These are phyloP conservation scores for Haemorhous mexicanus DNA, from an alignment of 2,113 vertebrate genomes.

Conservation along the genomic window DNA sequence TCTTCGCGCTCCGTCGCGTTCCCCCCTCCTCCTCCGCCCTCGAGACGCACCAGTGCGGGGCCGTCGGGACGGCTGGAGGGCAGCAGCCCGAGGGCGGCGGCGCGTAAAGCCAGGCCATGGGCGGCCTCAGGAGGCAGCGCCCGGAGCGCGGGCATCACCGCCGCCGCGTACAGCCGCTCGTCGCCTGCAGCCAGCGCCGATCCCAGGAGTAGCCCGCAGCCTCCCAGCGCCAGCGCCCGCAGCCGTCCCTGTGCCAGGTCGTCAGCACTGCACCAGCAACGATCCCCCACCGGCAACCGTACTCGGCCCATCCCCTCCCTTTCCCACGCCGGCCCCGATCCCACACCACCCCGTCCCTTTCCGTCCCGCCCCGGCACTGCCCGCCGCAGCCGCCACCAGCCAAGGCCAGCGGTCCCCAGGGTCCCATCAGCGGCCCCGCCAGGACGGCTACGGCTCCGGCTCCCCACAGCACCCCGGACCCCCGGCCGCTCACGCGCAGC, in stretches of 20 bases:
- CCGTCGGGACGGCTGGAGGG: neutral
- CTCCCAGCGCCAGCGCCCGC: neutral
- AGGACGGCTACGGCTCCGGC: neutral
- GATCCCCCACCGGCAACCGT: neutral
- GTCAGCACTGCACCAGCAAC: neutral
- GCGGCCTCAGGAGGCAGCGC: neutral
- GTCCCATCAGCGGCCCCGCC: neutral
- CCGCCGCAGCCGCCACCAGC: neutral
- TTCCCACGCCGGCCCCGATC: too few species aligned
- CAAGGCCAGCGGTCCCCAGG: neutral
- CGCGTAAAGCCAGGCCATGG: constrained; percentile 10
- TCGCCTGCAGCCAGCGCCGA: neutral
- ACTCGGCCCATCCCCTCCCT: too few species aligned
- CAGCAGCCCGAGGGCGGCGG: neutral
- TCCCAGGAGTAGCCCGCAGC: neutral
- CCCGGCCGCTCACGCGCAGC: neutral
- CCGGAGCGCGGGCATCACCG: neutral
- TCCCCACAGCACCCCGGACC: neutral
- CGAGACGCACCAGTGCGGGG: neutral
- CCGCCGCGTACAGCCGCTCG: neutral
- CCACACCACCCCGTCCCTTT: neutral
- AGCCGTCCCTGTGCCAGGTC: neutral
- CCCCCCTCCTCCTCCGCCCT: neutral
- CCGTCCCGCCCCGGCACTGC: too few species aligned
- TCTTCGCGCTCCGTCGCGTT: too few species aligned